Evolutionary conservation across 2,113 vertebrate species (phyloP).

Genomic region (Hippocampus abdominalis): DNA sequence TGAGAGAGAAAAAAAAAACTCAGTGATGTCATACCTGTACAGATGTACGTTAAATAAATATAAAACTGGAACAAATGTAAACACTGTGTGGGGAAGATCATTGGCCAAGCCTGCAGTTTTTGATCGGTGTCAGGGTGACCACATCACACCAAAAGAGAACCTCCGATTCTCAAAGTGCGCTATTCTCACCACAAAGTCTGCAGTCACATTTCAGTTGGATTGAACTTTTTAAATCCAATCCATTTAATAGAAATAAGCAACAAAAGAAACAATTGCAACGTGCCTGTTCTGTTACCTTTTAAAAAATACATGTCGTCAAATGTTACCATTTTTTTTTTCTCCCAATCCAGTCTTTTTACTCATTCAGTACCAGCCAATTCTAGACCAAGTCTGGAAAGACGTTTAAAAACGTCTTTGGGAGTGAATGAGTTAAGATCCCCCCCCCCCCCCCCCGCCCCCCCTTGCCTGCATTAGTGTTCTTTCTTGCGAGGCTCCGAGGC

Average conservation of each 20-base stretch:
- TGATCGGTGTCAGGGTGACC: too few species aligned
- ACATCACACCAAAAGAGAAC: too few species aligned
- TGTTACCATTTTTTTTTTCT: not conserved
- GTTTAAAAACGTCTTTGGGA: too few species aligned
- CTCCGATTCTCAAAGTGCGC: too few species aligned
- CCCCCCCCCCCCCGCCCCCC: too few species aligned
- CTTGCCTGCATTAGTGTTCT: slow-evolving; percentile 51
- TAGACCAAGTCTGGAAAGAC: too few species aligned
- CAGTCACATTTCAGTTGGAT: too few species aligned
- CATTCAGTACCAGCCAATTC: too few species aligned
- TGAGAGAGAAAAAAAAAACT: slow-evolving; percentile 30
- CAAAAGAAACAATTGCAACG: not conserved
- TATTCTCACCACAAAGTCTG: too few species aligned
- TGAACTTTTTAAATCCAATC: too few species aligned
- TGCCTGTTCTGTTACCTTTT: not conserved
- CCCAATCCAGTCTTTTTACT: not conserved
- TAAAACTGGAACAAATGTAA: slow-evolving; percentile 54
- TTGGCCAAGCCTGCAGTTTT: not conserved
- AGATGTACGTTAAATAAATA: slow-evolving; percentile 74
- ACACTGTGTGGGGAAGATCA: not conserved
- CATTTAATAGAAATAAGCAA: not conserved
- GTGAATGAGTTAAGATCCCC: not conserved
- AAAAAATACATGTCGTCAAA: not conserved
- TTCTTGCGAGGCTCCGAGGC: slow-evolving; percentile 66
- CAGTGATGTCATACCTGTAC: slow-evolving; percentile 64